A percentile compares a stretch with the other conserved stretches of the same genome.
Evolutionary conservation across 2,113 vertebrate genomes (phyloP).

Genomic region (Diphyllodes magnificus): DNA sequence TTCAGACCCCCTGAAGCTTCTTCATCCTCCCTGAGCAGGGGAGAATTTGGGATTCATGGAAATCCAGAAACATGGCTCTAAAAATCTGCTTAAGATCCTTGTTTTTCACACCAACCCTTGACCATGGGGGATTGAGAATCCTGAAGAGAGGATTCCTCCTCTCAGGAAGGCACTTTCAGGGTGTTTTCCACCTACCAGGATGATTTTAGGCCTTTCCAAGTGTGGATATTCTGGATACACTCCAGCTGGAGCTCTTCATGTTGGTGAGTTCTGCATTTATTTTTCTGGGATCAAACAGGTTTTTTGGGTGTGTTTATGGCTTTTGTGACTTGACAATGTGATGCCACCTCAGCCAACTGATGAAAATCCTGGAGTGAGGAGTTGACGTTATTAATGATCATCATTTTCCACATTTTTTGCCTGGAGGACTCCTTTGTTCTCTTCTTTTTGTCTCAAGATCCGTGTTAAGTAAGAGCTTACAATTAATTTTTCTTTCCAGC

Average conservation of each 20-base stretch:
- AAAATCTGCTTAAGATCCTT: background rate
- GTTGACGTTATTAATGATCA: background rate
- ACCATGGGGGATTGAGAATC: accelerated
- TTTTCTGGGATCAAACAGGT: background rate
- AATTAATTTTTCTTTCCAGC: background rate
- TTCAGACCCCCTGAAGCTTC: background rate
- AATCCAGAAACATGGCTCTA: accelerated
- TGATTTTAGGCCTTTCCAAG: background rate
- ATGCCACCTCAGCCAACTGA: background rate
- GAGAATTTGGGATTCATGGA: background rate
- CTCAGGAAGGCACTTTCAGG: background rate
- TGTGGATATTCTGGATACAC: accelerated
- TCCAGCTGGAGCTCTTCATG: accelerated
- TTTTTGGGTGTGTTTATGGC: background rate
- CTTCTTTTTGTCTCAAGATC: constrained; percentile 27
- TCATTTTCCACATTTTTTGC: constrained; percentile 27
- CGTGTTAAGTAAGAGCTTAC: constrained; percentile 6
- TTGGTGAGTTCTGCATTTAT: background rate
- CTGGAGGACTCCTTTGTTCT: constrained; percentile 40
- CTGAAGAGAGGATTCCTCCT: background rate
- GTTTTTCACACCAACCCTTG: accelerated
- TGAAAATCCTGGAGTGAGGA: background rate
- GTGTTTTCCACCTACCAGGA: background rate
- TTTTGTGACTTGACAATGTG: background rate
- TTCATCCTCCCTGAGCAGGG: background rate